Percentiles rank a stretch among this genome's conserved stretches.
Evolutionary conservation across 2,888 invertebrate species (phyloP).

Genomic region (Zaprionus bogoriensis): DNA sequence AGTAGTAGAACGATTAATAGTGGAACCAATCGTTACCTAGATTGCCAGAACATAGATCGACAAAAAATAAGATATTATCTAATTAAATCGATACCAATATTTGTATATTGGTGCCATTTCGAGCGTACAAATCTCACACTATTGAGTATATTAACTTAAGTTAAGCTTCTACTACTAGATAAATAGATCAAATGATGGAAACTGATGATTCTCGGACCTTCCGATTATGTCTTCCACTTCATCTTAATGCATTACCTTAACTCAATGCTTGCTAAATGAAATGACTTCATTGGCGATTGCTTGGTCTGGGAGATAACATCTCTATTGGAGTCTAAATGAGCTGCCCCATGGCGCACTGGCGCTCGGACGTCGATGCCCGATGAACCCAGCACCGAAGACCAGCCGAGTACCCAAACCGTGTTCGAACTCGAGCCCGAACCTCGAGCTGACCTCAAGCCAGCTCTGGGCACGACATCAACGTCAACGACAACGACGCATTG

Average conservation of each 20-base stretch:
- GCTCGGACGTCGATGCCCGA: slow-evolving; percentile 7
- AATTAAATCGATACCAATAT: no score
- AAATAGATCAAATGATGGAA: no score
- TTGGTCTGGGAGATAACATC: slow-evolving; percentile 36
- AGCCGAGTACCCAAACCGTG: background rate
- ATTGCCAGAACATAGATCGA: no score
- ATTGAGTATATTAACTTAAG: no score
- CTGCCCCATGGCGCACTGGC: slow-evolving; percentile 30
- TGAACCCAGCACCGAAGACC: slow-evolving; percentile 2
- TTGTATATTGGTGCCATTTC: no score
- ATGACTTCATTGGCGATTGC: slow-evolving; percentile 56
- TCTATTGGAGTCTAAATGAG: slow-evolving; percentile 47
- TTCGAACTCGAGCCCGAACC: slow-evolving; percentile 1
- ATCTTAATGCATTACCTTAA: slow-evolving; percentile 29
- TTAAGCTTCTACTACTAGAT: no score
- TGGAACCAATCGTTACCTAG: no score
- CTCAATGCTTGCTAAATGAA: no score
- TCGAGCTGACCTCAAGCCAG: slow-evolving; percentile 59
- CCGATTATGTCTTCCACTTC: background rate
- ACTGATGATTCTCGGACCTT: background rate
- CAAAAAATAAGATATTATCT: no score
- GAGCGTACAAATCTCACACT: no score
- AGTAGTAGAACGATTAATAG: no score
- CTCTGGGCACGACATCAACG: slow-evolving; percentile 35
- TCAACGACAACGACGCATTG: slow-evolving; percentile 54